Evolutionary conservation across 2,888 invertebrate species (phyloP), one percentile per base, ranked within the genome.

Genomic region (Drosophila dives): DNA sequence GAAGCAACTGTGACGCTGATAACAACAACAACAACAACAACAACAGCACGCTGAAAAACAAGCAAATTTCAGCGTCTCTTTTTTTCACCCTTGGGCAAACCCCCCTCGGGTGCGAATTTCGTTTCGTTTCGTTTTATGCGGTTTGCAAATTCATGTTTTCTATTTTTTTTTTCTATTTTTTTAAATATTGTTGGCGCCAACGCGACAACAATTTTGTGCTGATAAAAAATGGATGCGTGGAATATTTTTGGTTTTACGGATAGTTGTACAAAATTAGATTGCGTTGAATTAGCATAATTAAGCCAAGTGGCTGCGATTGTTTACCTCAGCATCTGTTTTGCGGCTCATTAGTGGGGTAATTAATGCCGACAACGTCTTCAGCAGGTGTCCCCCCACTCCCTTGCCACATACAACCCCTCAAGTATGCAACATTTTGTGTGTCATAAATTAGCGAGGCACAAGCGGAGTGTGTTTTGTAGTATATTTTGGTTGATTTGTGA

Each of bases 401-500:
- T 38, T 48, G 72, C 73, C 58, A 68, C 82, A 67, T 62, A 76
- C 84, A 89, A 45, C 20, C 45, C 12, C 45, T 45, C 7, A 20
- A 90, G 71, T 90, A 83, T 84, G 89, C 88, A 83, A 85, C 86
- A 90, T 77, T 81, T 82, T 73, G 82, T 4, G 45, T 66, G 82
- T 83, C 82, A 91, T 91, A 92, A 92, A 91, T 91, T 92, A 90
- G 85, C 80, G 86, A 77, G 66, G 38, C 58, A 70, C 65, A 66
- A 54, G 53, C 61, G 54, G n/a, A n/a, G 68, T 61, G 63, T 49
- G 53, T 53, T 51, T 36, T 77, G 83, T 80, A 88, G 91, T 90
- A 90, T 89, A 91, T 89, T 86, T 91, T 89, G 80, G 86, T 91
- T 91, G 92, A 91, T 91, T 92, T 92, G 91, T 91, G 92, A 91